Conservation (phyloP, 1,140 invertebrate genomes). For the Radopholus similis region DNA sequence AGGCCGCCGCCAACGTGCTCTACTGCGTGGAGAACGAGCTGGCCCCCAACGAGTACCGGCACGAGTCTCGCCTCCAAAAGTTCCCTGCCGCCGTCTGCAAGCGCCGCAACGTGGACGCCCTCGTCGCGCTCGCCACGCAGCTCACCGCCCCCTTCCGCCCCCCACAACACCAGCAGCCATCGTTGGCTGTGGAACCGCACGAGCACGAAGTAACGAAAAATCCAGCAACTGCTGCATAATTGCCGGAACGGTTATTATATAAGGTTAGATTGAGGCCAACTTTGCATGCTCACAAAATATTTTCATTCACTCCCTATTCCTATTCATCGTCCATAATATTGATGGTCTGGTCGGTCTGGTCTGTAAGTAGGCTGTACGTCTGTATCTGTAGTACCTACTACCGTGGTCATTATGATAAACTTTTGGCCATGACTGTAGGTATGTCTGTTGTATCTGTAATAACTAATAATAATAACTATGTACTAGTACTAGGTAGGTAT, state of each 20-base stretch:
- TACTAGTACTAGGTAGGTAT: no score
- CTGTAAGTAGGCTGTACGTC: no score
- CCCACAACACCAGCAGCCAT: no score
- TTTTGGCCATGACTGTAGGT: no score
- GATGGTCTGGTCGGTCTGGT: no score
- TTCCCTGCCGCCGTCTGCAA: slow-evolving; percentile 10
- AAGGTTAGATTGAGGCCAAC: background rate
- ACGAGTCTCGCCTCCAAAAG: slow-evolving; percentile 12
- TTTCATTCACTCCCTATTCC: background rate
- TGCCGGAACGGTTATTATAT: background rate
- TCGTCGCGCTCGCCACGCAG: background rate
- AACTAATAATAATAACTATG: no score
- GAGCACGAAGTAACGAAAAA: background rate
- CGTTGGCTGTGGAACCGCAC: background rate
- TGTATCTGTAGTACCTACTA: no score
- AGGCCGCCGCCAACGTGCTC: slow-evolving; percentile 24
- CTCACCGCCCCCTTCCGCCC: background rate
- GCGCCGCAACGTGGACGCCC: slow-evolving; percentile 10
- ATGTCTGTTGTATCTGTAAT: no score
- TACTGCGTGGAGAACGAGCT: slow-evolving; percentile 23
- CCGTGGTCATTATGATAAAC: no score
- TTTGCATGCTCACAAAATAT: background rate
- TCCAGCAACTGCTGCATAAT: background rate
- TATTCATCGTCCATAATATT: background rate
- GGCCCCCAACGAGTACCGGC: slow-evolving; percentile 7